Conservation (phyloP, 2,888 invertebrate species). For the Pteria penguin region DNA sequence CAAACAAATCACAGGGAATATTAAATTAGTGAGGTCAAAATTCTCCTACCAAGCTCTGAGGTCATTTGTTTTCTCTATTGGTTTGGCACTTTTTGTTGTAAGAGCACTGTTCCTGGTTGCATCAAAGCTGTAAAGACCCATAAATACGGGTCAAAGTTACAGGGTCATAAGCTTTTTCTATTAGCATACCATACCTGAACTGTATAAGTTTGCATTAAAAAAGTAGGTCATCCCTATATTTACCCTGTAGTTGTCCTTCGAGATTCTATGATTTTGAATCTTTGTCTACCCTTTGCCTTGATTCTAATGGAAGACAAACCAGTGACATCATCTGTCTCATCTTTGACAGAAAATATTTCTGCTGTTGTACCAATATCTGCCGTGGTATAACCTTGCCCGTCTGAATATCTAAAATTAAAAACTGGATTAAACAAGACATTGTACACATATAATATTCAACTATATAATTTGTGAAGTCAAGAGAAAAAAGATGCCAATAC, state of each 20-base stretch:
- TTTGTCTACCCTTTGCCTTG: slow-evolving; percentile 88
- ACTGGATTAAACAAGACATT: background rate
- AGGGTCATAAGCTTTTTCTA: no score
- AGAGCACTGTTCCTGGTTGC: no score
- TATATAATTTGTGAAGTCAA: slow-evolving; percentile 15
- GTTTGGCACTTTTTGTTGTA: no score
- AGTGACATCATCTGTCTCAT: slow-evolving; percentile 80
- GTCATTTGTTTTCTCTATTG: no score
- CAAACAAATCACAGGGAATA: no score
- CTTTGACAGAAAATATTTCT: slow-evolving; percentile 84
- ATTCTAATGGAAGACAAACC: slow-evolving; percentile 83
- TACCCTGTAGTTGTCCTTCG: slow-evolving; percentile 81
- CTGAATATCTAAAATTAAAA: slow-evolving; percentile 10
- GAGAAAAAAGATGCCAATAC: background rate
- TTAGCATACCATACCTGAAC: no score
- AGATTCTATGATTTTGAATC: slow-evolving; percentile 84
- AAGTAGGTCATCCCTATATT: no score
- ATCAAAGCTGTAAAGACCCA: no score
- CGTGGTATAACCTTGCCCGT: slow-evolving; percentile 61
- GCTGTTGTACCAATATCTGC: slow-evolving; percentile 84
- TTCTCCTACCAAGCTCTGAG: no score
- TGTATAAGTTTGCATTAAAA: no score
- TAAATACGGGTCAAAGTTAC: no score
- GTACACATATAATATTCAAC: slow-evolving; percentile 5
- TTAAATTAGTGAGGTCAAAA: no score